Conservation (phyloP, 2,888 invertebrate genomes). For the Capitulum mitella region DNA sequence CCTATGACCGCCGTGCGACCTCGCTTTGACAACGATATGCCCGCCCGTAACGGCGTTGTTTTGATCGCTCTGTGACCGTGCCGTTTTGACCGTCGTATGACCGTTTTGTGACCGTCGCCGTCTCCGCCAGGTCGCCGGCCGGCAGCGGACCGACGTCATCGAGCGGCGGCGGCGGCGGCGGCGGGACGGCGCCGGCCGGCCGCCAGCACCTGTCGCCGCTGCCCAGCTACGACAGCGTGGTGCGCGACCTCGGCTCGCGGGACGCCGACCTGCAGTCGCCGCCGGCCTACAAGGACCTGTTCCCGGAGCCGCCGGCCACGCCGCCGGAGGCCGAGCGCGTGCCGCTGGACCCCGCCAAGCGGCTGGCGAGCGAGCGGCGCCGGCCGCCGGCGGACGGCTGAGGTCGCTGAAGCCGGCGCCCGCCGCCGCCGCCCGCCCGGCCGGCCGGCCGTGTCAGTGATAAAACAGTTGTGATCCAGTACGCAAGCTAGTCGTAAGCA, state of each 20-base stretch:
- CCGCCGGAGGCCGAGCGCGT: neutral
- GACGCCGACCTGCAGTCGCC: neutral
- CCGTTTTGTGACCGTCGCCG: neutral
- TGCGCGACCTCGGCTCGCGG: neutral
- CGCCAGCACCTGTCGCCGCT: neutral
- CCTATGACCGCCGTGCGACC: too few species aligned
- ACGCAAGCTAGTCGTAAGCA: too few species aligned
- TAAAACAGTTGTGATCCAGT: neutral
- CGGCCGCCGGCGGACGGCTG: neutral
- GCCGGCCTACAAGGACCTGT: constrained; percentile 21
- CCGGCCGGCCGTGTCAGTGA: neutral
- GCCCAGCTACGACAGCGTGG: constrained; percentile 20
- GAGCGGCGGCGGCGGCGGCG: neutral
- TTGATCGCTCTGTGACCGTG: neutral
- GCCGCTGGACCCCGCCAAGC: neutral
- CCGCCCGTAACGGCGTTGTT: neutral
- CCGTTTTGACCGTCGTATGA: neutral
- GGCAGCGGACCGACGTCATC: constrained; percentile 1
- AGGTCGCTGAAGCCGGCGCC: neutral
- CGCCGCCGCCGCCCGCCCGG: neutral
- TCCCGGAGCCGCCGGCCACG: neutral
- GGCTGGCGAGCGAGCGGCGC: neutral
- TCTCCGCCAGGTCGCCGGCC: neutral
- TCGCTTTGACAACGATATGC: too few species aligned
- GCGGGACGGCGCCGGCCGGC: neutral